Base-by-base conservation (phyloP, 2,888 invertebrate genomes). In the Kuschelorhynchus macadamiae region DNA sequence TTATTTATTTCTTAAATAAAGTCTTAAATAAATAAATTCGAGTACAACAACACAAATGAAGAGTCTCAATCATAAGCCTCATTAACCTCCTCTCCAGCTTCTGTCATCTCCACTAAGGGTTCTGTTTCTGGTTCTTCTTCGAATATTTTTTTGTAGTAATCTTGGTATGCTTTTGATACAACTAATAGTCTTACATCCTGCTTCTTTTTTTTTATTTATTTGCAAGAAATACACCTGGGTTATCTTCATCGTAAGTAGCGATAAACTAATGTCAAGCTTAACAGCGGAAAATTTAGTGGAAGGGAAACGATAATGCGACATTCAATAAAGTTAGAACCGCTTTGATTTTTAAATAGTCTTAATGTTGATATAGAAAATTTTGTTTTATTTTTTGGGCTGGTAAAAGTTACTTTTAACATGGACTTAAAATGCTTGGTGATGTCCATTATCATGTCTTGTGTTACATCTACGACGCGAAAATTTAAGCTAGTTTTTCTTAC, bases 351-450 rank as follows among this genome's bases (percentile, higher is more conserved):
- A 25, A 25, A 25, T 25, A 25, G 25, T 25, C 25, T 25, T 4
- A n/a, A 49, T n/a, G 20, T 49, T 25, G 49, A 49, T 2, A 49
- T 20, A 3, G 49, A 9, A 49, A 49, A 49, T 25, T 49, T 49
- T 18, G 18, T 46, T 60, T 62, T 53, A 25, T 32, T 42, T 44
- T 62, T 25, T 17, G 21, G 52, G 60, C 46, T 55, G 20, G 68
- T 30, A 57, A 64, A 47, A 9, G 50, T 68, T 56, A 49, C 44
- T 59, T 57, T 64, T 44, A 64, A 64, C 17, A 64, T 64, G 14
- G 63, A 53, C 53, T 69, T 65, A 46, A 69, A 59, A 69, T 69
- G 60, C n/a, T 52, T 53, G 59, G 18, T 47, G 30, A 68, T 65
- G 46, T 69, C 47, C 63, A 64, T 64, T 46, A 65, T 59, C 14